Base-by-base conservation (phyloP, 2,888 invertebrate genomes). In the Malthinus seriepunctatus region DNA sequence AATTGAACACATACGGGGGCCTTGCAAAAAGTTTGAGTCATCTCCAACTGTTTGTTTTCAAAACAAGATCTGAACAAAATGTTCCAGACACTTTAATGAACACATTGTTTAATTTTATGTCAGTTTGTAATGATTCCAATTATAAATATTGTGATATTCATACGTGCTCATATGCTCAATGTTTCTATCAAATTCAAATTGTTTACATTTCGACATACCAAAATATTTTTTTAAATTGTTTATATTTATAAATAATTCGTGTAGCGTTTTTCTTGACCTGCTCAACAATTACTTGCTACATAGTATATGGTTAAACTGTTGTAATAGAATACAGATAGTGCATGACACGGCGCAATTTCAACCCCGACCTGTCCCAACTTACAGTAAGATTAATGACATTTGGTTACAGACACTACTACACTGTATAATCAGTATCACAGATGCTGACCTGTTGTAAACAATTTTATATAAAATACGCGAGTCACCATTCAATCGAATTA, bases 341-440 rank as follows among this genome's bases (percentile, higher is more conserved):
- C 73, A 74, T 75, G 75, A 75, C 73, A 71, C 67, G 68, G 72
- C 73, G 71, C 70, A 75, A 73, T 74, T 66, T 68, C 68, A 65
- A 53, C 60, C 71, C 69, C 69, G 74, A 75, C 76, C 76, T 76
- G 68, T 70, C 74, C 67, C 65, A 74, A 71, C 71, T 65, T 65
- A 64, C 69, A 67, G 67, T 63, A 73, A 76, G 76, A 76, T 76
- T 76, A 76, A 76, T 76, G 76, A 75, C 73, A 71, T 70, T 65
- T 71, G 67, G 65, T 69, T 63, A 56, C 50, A 59, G 54, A 59
- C 59, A 59, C 44, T 38, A 38, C 11, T 48, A 49, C 45, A 42
- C 53, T 54, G 52, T 58, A 56, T 58, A 60, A 51, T 54, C n/a
- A n/a, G n/a, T n/a, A n/a, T n/a, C 60, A 55, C 54, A 42, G 39